phyloP scores from a whole-genome alignment of 2,797 vertebrate species.

The Tenualosa ilisha region DNA sequence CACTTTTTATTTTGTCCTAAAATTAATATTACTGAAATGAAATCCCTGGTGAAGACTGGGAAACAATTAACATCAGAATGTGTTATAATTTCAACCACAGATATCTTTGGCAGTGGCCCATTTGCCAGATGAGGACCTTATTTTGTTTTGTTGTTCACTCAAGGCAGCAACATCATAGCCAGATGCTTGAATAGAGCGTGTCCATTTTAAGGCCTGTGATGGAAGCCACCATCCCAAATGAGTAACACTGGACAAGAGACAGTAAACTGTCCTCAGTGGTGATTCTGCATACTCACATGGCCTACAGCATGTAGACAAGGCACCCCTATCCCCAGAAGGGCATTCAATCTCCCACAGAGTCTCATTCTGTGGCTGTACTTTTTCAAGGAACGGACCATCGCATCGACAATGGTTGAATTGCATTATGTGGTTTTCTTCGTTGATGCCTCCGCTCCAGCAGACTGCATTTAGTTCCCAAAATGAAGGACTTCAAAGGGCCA shows the following conservation, averaged over 20 bases:
- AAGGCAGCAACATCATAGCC: constrained; percentile 45
- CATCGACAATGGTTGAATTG: constrained; percentile 28
- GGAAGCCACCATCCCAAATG: constrained; percentile 18
- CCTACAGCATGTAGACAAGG: constrained; percentile 17
- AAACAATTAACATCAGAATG: constrained; percentile 57
- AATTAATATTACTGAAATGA: constrained; percentile 43
- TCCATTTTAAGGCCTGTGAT: constrained; percentile 36
- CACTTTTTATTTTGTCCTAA: neutral
- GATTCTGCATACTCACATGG: constrained; percentile 32
- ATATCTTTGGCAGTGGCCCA: constrained; percentile 43
- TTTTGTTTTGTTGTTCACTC: constrained; percentile 33
- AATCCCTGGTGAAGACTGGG: constrained; percentile 54
- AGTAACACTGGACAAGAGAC: constrained; percentile 18
- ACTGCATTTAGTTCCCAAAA: constrained; percentile 36
- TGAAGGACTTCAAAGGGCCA: constrained; percentile 40
- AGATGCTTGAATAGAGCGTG: constrained; percentile 34
- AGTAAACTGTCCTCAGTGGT: constrained; percentile 42
- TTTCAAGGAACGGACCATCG: constrained; percentile 27
- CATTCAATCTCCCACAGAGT: constrained; percentile 6
- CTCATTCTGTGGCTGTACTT: constrained; percentile 39
- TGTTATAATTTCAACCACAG: constrained; percentile 42
- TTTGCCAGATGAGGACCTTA: constrained; percentile 44
- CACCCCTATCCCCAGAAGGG: constrained; percentile 14
- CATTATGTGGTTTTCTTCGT: constrained; percentile 37
- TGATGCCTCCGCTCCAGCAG: constrained; percentile 29